These are phyloP conservation scores for Lates japonicus DNA, from an alignment of 2,797 vertebrate species.

Conservation along the genomic window DNA sequence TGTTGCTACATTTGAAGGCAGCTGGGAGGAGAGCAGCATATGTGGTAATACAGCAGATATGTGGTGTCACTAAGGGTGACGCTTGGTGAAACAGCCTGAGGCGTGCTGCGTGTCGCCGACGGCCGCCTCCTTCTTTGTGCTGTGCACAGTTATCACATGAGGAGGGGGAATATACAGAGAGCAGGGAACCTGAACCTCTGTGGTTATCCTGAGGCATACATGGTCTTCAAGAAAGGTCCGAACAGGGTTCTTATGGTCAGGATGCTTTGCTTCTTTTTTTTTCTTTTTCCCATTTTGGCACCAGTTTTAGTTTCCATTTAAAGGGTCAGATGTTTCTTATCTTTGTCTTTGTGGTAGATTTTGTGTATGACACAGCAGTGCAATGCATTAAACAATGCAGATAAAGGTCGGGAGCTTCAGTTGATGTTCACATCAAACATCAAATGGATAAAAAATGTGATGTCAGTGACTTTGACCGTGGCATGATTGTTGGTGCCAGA, in stretches of 20 bases:
- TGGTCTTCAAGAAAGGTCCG: neutral
- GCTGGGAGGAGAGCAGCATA: neutral
- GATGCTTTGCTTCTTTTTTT: neutral
- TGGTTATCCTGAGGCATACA: neutral
- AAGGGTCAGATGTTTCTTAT: neutral
- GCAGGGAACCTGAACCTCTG: neutral
- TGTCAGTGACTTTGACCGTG: neutral
- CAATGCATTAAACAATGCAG: neutral
- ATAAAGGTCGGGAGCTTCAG: neutral
- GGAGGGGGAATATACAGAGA: neutral
- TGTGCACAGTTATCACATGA: neutral
- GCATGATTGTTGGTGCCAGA: neutral
- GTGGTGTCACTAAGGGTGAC: slow-evolving; percentile 30
- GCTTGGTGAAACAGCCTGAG: slow-evolving; percentile 41
- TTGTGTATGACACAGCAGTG: neutral
- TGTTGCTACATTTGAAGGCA: slow-evolving; percentile 55
- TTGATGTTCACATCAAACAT: neutral
- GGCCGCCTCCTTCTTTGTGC: slow-evolving; percentile 13
- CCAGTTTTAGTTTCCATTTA: neutral
- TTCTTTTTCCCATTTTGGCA: neutral
- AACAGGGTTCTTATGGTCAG: neutral
- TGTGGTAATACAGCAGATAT: slow-evolving; percentile 9
- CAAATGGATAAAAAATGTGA: neutral
- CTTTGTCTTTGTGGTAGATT: neutral
- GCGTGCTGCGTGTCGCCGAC: slow-evolving; percentile 20